Evolutionary conservation across 2,113 vertebrate species (phyloP).

Genomic region (Protobothrops mucrosquamatus): DNA sequence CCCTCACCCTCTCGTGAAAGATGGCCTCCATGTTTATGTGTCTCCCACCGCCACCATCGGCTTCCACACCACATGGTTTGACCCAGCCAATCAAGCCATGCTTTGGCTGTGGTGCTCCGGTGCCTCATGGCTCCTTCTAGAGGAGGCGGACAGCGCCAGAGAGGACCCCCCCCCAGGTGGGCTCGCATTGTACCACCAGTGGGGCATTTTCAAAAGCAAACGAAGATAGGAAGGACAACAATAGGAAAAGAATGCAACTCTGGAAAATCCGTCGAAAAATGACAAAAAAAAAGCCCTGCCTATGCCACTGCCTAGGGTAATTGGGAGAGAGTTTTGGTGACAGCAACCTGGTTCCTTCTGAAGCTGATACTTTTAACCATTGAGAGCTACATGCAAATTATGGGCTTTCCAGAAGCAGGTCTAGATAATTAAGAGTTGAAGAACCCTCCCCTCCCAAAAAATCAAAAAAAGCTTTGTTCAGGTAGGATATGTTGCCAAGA

Average conservation of each 20-base stretch:
- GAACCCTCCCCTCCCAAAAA: neutral
- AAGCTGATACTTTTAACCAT: neutral
- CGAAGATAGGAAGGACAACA: too few relatives aligned
- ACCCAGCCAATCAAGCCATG: conserved; percentile 38
- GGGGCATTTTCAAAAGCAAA: too few relatives aligned
- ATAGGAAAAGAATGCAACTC: too few relatives aligned
- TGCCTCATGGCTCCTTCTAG: too few relatives aligned
- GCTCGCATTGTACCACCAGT: too few relatives aligned
- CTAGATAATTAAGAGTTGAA: neutral
- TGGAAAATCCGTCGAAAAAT: too few relatives aligned
- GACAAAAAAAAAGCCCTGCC: too few relatives aligned
- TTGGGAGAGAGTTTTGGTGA: neutral
- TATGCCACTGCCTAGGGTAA: neutral
- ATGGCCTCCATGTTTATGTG: conserved; percentile 62
- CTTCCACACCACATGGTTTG: conserved; percentile 50
- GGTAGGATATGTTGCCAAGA: neutral
- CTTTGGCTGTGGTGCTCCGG: neutral
- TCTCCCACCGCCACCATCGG: neutral
- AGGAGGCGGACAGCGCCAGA: too few relatives aligned
- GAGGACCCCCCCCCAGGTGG: too few relatives aligned
- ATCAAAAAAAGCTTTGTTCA: neutral
- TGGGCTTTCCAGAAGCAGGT: neutral
- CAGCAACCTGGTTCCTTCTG: neutral
- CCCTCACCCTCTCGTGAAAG: conserved; percentile 96
- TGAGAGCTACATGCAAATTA: neutral